Evolutionary conservation across 1,140 invertebrate species (phyloP).

Genomic region (Drosophila chauvacae): DNA sequence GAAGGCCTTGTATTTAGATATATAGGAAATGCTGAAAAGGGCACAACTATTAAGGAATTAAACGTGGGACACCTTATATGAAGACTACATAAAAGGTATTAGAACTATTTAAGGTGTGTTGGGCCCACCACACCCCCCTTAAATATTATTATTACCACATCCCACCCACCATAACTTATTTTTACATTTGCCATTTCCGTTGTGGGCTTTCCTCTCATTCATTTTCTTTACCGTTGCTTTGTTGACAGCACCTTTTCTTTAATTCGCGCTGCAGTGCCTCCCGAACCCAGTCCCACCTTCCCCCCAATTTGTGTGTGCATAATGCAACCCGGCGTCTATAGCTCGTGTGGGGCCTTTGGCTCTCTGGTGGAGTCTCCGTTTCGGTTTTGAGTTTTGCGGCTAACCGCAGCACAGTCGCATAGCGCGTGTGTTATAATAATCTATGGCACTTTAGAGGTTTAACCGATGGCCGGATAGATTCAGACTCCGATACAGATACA

Average conservation of each 20-base stretch:
- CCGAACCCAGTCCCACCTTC: background rate
- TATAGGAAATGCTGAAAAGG: background rate
- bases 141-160: slow-evolving; percentile 39
- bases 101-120: slow-evolving; percentile 30
- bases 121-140: background rate
- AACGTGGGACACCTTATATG: background rate
- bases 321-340: slow-evolving; percentile 29
- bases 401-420: slow-evolving; percentile 57
- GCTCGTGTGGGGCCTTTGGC: slow-evolving; percentile 43
- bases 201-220: slow-evolving; percentile 57
- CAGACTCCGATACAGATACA: slow-evolving; percentile 27
- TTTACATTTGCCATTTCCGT: slow-evolving; percentile 51
- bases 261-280: slow-evolving; percentile 36
- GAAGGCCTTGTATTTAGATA: background rate
- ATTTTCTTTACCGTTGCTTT: slow-evolving; percentile 62
- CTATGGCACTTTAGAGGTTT: slow-evolving; percentile 66
- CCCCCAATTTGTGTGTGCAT: slow-evolving; percentile 31
- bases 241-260: slow-evolving; percentile 57
- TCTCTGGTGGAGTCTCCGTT: slow-evolving; percentile 22
- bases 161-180: slow-evolving; percentile 52
- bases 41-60: background rate
- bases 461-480: slow-evolving; percentile 55
- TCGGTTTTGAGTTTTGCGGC: slow-evolving; percentile 60
- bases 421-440: slow-evolving; percentile 65
- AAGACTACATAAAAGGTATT: background rate